These are phyloP conservation scores for Drosophila setifemur DNA, from an alignment of 1,140 invertebrate species.

Conservation along the genomic window DNA sequence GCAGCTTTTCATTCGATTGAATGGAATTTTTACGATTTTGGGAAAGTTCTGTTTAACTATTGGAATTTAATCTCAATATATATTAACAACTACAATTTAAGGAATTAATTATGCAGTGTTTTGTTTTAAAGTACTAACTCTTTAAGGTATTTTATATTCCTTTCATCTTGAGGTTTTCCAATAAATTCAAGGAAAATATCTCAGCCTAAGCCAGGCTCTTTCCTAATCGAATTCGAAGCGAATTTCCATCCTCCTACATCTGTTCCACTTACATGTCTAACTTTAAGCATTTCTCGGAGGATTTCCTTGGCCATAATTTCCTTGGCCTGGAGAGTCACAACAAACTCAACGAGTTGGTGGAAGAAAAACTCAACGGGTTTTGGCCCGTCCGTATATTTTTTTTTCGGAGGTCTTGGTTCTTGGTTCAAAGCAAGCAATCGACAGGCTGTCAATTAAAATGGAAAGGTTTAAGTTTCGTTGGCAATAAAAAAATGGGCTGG, in stretches of 20 bases:
- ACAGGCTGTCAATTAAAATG: conserved; percentile 79
- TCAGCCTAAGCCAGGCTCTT: background rate
- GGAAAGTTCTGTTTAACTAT: no score
- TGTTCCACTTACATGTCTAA: background rate
- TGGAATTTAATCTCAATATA: no score
- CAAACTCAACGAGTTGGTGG: conserved; percentile 44
- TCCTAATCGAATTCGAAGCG: background rate
- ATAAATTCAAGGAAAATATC: no score
- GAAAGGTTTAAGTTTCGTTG: conserved; percentile 74
- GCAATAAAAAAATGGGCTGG: conserved; percentile 59
- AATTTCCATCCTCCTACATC: background rate
- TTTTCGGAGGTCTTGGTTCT: no score
- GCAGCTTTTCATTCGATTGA: background rate
- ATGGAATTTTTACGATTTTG: background rate
- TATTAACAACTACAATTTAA: no score
- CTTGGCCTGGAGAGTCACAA: conserved; percentile 44
- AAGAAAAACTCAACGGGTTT: conserved; percentile 15
- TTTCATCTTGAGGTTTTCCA: no score
- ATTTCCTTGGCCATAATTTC: conserved; percentile 50
- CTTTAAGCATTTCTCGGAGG: conserved; percentile 6
- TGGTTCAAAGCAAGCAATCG: conserved; percentile 59
- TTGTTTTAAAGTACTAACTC: no score
- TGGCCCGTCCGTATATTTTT: conserved; percentile 1
- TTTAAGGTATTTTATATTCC: no score
- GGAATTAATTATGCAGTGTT: no score